These are phyloP conservation scores for Ophraella communa DNA, from an alignment of 2,888 invertebrate genomes.

Conservation along the genomic window DNA sequence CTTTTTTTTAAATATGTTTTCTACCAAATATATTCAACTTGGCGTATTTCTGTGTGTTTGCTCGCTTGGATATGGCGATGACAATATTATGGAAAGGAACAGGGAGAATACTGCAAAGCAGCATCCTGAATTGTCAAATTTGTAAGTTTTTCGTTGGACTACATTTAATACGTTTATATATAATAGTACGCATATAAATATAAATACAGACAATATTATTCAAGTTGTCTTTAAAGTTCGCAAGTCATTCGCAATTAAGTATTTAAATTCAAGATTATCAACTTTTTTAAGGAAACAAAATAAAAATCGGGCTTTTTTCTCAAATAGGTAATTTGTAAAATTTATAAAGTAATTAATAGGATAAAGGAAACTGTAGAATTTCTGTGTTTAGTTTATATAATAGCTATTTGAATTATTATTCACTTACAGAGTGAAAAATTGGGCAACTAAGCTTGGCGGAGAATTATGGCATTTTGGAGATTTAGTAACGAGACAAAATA, in stretches of 20 bases:
- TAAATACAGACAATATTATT: too few species aligned
- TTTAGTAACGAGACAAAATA: conserved; percentile 78
- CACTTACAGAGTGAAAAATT: conserved; percentile 71
- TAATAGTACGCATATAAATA: too few species aligned
- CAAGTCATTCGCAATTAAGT: too few species aligned
- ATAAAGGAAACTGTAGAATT: too few species aligned
- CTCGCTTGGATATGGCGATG: conserved; percentile 33
- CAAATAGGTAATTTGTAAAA: too few species aligned
- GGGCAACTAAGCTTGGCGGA: conserved; percentile 82
- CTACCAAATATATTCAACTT: conserved; percentile 36
- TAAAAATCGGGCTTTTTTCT: too few species aligned
- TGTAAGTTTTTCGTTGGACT: conserved; percentile 50
- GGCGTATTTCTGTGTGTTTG: conserved; percentile 42
- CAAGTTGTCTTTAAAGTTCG: too few species aligned
- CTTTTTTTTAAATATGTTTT: conserved; percentile 35
- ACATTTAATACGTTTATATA: too few species aligned
- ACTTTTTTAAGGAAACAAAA: too few species aligned
- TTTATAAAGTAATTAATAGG: too few species aligned
- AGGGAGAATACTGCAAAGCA: conserved; percentile 43
- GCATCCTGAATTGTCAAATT: conserved; percentile 50
- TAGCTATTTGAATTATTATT: background rate
- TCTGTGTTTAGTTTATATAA: background rate
- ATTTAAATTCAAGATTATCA: too few species aligned
- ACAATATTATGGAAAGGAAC: conserved; percentile 45
- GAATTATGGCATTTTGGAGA: conserved; percentile 83